These are phyloP conservation scores for Hemicordylus capensis DNA, from an alignment of 2,113 vertebrate species.

Conservation along the genomic window DNA sequence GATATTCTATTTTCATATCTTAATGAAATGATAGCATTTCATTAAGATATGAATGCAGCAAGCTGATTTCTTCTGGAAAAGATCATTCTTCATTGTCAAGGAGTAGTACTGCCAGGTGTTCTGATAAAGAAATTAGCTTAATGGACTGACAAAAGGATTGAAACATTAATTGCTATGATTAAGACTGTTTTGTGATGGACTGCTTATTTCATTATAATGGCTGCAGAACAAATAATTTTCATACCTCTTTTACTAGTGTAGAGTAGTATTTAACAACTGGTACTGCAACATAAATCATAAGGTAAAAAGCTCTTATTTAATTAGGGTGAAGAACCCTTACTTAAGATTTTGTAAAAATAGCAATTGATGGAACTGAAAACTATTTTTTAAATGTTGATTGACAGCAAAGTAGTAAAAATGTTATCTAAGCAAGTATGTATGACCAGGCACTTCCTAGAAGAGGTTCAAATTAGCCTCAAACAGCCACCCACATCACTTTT, in stretches of 20 bases:
- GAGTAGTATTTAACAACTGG: not conserved
- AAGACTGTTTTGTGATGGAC: not conserved
- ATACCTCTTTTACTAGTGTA: not conserved
- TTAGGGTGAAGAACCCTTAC: not conserved
- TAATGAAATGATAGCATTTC: not conserved
- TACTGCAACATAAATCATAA: not conserved
- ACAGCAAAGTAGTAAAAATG: no score
- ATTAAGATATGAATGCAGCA: not conserved
- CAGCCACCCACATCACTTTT: not conserved
- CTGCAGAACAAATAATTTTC: not conserved
- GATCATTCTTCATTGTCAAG: constrained; percentile 48
- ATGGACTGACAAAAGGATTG: constrained; percentile 42
- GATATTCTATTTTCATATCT: no score
- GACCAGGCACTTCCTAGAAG: not conserved
- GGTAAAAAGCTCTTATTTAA: no score
- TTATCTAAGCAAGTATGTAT: not conserved
- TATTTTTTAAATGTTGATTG: not conserved
- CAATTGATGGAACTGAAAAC: not conserved
- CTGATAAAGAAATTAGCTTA: constrained; percentile 40
- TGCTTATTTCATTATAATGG: not conserved
- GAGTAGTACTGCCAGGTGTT: constrained; percentile 32
- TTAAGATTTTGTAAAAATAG: not conserved
- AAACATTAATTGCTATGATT: constrained; percentile 41
- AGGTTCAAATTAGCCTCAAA: not conserved
- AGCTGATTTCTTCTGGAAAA: constrained; percentile 21